Evolutionary conservation across 2,888 invertebrate species (phyloP).

Genomic region (Parasteatoda lunata): DNA sequence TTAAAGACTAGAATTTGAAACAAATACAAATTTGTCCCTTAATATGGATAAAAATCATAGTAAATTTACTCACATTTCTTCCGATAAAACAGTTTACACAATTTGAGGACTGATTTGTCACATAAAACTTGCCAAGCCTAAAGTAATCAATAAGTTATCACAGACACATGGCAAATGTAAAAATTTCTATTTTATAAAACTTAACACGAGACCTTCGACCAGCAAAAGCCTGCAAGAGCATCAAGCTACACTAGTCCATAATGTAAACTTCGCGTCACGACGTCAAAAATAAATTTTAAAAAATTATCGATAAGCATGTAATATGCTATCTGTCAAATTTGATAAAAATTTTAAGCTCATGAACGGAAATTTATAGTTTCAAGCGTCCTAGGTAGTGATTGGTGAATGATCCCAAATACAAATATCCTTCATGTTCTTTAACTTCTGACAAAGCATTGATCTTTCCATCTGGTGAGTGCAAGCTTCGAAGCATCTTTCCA

Average conservation of each 20-base stretch:
- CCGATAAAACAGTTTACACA: too few species aligned
- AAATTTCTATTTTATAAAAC: not conserved
- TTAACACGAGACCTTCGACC: not conserved
- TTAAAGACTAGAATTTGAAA: too few species aligned
- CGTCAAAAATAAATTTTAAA: not conserved
- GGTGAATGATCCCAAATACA: conserved; percentile 69
- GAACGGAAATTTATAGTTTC: conserved; percentile 29
- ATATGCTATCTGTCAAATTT: not conserved
- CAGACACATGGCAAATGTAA: too few species aligned
- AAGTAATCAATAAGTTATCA: too few species aligned
- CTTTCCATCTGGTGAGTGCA: conserved; percentile 73
- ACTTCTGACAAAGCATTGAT: conserved; percentile 73
- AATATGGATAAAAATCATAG: too few species aligned
- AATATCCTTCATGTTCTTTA: conserved; percentile 70
- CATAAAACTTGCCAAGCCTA: too few species aligned
- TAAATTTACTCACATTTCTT: too few species aligned
- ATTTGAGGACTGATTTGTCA: too few species aligned
- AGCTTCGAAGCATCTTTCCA: conserved; percentile 73
- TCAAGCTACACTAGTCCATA: too few species aligned
- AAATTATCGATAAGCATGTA: not conserved
- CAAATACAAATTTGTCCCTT: too few species aligned
- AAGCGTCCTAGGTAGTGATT: conserved; percentile 65
- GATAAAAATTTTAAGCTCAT: not conserved
- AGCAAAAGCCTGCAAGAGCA: not conserved
- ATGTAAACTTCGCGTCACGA: too few species aligned